Evolutionary conservation across 2,888 invertebrate genomes (phyloP), one percentile per base, ranked within the genome.

Genomic region (Mimas tiliae): DNA sequence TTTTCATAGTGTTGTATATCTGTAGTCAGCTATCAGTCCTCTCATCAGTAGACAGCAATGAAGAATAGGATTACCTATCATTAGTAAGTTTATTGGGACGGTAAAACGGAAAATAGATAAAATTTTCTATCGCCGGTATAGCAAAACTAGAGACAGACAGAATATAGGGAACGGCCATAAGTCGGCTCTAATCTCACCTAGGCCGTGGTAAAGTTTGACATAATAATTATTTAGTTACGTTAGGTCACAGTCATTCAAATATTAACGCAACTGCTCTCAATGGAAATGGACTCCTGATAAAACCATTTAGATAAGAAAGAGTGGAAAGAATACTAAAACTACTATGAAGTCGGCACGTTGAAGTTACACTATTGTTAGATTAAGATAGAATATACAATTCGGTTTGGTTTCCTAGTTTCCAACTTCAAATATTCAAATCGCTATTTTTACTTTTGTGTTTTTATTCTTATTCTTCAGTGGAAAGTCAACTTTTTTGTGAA

Each of bases 201-300:
- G 12, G 4, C 55, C n/a, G 33, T 11, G 38, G 34, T 16, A 55
- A 47, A 55, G n/a, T n/a, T 65, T 65, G 16, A 58, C 48, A 34
- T 38, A 55, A 65, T 65, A 48, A 55, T 58, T 58, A 65, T 65
- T 65, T 58, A 58, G 65, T 48, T 55, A 42, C 64, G 1, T 48
- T 4, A 16, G 6, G 16, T 48, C 6, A 45, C 11, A 45, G 2
- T 38, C 58, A 47, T 19, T 48, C 7, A 53, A 45, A 64, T 27
- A 42, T 64, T 51, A 63, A 52, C 6, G 8, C 8, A n/a, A 45
- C 11, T 7, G 42, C 58, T 19, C 19, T 12, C 19, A 38, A 2
- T 34, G 16, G 38, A 42, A 19, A 55, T 16, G 16, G 12, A 19
- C 21, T 58, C 19, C n/a, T 33, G 12, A 58, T 58, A 6, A 6